Conservation (phyloP, 2,888 invertebrate genomes). For the Dryadula phaetusa region DNA sequence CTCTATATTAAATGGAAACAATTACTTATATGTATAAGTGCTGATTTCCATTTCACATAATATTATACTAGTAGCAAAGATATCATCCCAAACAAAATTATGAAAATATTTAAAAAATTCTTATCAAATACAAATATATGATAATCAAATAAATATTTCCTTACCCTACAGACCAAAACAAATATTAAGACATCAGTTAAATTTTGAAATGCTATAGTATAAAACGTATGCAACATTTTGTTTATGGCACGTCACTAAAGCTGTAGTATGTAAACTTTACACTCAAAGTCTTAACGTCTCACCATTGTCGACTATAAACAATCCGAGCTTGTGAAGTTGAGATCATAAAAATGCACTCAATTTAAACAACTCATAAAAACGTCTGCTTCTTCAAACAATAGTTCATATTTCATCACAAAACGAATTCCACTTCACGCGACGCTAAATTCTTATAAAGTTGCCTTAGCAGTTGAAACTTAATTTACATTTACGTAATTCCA, state of each 20-base stretch:
- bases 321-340: conserved; percentile 37
- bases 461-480: conserved; percentile 12
- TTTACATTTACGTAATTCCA: conserved; percentile 15
- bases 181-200: background rate
- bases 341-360: conserved; percentile 49
- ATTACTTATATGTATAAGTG: too few species aligned
- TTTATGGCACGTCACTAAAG: conserved; percentile 15
- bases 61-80: too few species aligned
- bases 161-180: background rate
- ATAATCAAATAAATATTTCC: background rate
- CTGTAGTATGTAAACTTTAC: conserved; percentile 18
- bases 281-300: conserved; percentile 20
- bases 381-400: conserved; percentile 49
- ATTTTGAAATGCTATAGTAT: background rate
- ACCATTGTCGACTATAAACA: conserved; percentile 30
- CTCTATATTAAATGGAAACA: too few species aligned
- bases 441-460: conserved; percentile 27
- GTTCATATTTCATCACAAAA: conserved; percentile 45
- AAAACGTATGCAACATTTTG: conserved; percentile 4
- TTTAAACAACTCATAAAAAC: conserved; percentile 50
- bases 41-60: too few species aligned
- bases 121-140: background rate
- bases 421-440: conserved; percentile 37
- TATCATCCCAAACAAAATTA: too few species aligned
- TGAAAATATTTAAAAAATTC: too few species aligned